Percentiles rank a stretch among this genome's conserved stretches.
phyloP scores from a whole-genome alignment of 2,113 vertebrate genomes.

The Pimephales promelas region DNA sequence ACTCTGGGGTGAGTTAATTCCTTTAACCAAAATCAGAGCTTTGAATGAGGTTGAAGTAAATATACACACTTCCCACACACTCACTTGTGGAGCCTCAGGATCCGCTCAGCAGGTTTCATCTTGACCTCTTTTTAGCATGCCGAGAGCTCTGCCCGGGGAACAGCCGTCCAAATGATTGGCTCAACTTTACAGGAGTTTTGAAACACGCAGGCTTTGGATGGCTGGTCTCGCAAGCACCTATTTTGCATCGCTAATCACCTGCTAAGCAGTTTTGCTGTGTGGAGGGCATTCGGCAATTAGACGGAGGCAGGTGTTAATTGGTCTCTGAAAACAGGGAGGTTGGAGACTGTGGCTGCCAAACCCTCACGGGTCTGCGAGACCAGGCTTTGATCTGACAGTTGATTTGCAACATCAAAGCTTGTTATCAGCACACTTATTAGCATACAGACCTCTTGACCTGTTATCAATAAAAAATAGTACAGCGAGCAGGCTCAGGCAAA shows the following conservation, averaged over 20 bases:
- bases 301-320: constrained; percentile 47
- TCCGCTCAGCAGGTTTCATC: background rate
- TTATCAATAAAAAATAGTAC: background rate
- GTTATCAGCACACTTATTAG: constrained; percentile 23
- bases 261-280: constrained; percentile 35
- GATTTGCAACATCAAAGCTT: constrained; percentile 48
- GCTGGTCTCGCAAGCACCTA: constrained; percentile 42
- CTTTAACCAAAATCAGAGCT: background rate
- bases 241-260: constrained; percentile 44
- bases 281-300: constrained; percentile 44
- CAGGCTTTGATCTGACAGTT: constrained; percentile 45
- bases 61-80: background rate
- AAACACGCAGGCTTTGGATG: constrained; percentile 18
- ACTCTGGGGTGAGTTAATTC: background rate
- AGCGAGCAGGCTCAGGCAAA: background rate
- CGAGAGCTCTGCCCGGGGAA: background rate
- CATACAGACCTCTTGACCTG: constrained; percentile 37
- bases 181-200: constrained; percentile 45
- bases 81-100: background rate
- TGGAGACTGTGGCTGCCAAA: constrained; percentile 24
- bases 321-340: constrained; percentile 36
- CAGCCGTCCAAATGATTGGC: constrained; percentile 15
- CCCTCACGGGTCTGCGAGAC: constrained; percentile 31
- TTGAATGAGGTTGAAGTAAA: background rate
- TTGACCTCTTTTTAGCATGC: constrained; percentile 17